phyloP scores from a whole-genome alignment of 2,113 vertebrate genomes.

The Podocnemis expansa region DNA sequence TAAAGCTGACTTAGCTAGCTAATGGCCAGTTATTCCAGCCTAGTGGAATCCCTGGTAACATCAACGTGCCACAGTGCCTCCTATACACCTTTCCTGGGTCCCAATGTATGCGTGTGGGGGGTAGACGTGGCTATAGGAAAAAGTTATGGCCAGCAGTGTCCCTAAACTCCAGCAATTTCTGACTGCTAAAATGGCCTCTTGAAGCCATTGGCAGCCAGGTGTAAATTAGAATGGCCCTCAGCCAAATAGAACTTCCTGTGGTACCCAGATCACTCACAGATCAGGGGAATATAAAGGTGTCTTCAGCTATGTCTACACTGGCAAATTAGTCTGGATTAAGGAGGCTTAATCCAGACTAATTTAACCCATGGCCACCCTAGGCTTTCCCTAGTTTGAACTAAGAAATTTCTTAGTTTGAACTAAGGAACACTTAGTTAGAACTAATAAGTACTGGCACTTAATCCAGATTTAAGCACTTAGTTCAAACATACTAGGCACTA shows the following conservation, averaged over 20 bases:
- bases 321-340: too few species aligned
- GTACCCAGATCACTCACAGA: not conserved
- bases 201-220: not conserved
- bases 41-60: not conserved
- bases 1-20: not conserved
- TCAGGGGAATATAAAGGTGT: not conserved
- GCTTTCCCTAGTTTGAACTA: too few species aligned
- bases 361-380: too few species aligned
- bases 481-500: too few species aligned
- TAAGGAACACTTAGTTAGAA: too few species aligned
- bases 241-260: not conserved
- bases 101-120: not conserved
- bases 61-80: too few species aligned
- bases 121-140: not conserved
- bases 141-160: not conserved
- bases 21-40: not conserved
- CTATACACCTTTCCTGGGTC: not conserved
- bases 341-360: too few species aligned
- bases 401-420: too few species aligned
- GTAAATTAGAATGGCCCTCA: not conserved
- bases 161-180: not conserved
- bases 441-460: too few species aligned
- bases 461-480: too few species aligned
- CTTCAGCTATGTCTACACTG: too few species aligned
- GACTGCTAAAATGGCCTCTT: accelerated